A percentile compares a stretch with the other conserved stretches of the same genome.
Evolutionary conservation across 2,888 invertebrate genomes (phyloP).

Genomic region (Lepidochitona cinerea): DNA sequence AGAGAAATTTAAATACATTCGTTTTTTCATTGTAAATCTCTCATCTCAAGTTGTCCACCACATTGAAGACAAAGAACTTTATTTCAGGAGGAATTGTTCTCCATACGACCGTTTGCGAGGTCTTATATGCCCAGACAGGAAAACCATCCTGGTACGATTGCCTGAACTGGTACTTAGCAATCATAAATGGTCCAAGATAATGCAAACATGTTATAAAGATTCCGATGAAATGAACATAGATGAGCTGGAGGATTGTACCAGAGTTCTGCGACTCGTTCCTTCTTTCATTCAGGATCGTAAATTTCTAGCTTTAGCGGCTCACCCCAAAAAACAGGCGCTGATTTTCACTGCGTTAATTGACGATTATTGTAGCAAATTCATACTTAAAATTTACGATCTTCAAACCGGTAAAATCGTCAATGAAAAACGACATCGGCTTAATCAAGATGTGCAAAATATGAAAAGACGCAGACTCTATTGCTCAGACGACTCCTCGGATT

Average conservation of each 20-base stretch:
- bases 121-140: constrained; percentile 24
- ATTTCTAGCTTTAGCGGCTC: constrained; percentile 22
- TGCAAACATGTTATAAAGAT: constrained; percentile 8
- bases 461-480: too few species aligned
- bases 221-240: not conserved
- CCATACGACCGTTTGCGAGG: constrained; percentile 21
- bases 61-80: constrained; percentile 27
- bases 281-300: constrained; percentile 24
- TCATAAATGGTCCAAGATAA: constrained; percentile 22
- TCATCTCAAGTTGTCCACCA: not conserved
- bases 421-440: too few species aligned
- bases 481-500: too few species aligned
- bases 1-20: constrained; percentile 15
- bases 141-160: constrained; percentile 25
- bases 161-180: constrained; percentile 20
- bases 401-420: too few species aligned
- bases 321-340: constrained; percentile 17
- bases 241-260: too few species aligned
- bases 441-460: too few species aligned
- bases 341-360: constrained; percentile 21
- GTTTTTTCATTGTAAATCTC: constrained; percentile 24
- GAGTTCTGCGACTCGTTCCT: too few species aligned
- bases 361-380: constrained; percentile 25
- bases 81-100: constrained; percentile 23
- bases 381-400: constrained; percentile 13